Evolutionary conservation across 92 coral and sea anemone genomes (phyloP).

Genomic region (Actinernus sp.): DNA sequence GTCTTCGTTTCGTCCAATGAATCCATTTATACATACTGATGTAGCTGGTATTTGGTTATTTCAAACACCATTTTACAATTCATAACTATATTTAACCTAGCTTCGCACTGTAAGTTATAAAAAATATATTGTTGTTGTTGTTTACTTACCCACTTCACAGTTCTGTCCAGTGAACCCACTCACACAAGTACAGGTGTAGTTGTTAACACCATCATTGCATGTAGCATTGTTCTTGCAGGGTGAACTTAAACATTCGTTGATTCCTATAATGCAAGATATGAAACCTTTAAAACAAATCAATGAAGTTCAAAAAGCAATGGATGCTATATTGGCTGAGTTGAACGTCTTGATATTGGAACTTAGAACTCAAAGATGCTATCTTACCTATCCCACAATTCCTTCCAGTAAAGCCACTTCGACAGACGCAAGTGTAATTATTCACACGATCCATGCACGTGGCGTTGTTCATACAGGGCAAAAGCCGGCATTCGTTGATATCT

Average conservation of each 20-base stretch:
- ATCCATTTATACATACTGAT: too few relatives aligned
- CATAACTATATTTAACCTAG: too few relatives aligned
- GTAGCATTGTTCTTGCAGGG: constrained; percentile 73
- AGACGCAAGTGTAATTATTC: constrained; percentile 55
- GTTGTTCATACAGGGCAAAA: constrained; percentile 58
- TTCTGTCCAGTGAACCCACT: constrained; percentile 52
- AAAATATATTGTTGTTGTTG: neutral
- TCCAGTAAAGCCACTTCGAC: constrained; percentile 45
- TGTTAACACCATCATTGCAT: constrained; percentile 48
- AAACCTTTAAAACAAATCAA: neutral
- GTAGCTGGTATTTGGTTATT: too few relatives aligned
- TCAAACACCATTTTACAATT: neutral
- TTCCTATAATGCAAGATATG: constrained; percentile 1
- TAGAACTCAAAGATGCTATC: neutral
- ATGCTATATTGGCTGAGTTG: too few relatives aligned
- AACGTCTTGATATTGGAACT: too few relatives aligned
- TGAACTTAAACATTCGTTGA: constrained; percentile 30
- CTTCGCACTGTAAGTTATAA: too few relatives aligned
- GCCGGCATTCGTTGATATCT: constrained; percentile 47
- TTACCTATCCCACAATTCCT: constrained; percentile 56
- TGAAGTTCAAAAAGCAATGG: too few relatives aligned
- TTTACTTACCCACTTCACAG: constrained; percentile 52
- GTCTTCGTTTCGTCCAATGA: too few relatives aligned
- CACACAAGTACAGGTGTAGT: constrained; percentile 57
- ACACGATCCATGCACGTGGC: constrained; percentile 59